Percentiles rank a stretch among this genome's conserved stretches.
Conservation (phyloP, 2,888 invertebrate genomes). For the Drosophila paramelanica region DNA sequence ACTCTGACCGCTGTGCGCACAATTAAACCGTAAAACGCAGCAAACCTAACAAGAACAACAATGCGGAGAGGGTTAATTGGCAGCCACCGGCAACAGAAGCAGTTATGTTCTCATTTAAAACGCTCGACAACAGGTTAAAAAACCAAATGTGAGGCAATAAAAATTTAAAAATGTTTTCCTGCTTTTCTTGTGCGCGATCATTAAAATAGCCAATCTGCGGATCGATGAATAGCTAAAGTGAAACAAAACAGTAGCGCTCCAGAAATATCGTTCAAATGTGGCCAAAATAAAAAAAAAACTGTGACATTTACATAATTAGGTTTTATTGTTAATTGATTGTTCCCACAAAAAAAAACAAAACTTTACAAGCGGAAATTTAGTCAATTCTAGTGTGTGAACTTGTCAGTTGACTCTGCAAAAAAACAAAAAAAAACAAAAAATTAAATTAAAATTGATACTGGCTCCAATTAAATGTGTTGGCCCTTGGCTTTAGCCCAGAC, state of each 20-base stretch:
- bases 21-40: slow-evolving; percentile 77
- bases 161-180: slow-evolving; percentile 73
- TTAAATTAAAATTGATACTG: slow-evolving; percentile 1
- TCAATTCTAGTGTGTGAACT: slow-evolving; percentile 23
- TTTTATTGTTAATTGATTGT: slow-evolving; percentile 70
- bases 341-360: slow-evolving; percentile 14
- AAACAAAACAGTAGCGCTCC: slow-evolving; percentile 54
- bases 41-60: slow-evolving; percentile 34
- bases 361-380: slow-evolving; percentile 18
- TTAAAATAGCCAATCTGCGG: slow-evolving; percentile 52
- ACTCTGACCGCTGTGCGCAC: slow-evolving; percentile 45
- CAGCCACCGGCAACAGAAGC: slow-evolving; percentile 61
- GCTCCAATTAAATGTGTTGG: slow-evolving; percentile 33
- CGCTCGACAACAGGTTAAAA: slow-evolving; percentile 70
- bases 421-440: neutral
- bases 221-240: slow-evolving; percentile 33
- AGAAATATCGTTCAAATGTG: slow-evolving; percentile 23
- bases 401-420: slow-evolving; percentile 6
- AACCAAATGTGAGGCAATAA: slow-evolving; percentile 71
- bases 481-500: neutral
- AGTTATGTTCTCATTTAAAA: slow-evolving; percentile 83
- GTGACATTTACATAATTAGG: slow-evolving; percentile 81
- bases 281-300: slow-evolving; percentile 41
- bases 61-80: slow-evolving; percentile 58
- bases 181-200: slow-evolving; percentile 42